These are phyloP conservation scores for Acronicta leporina DNA, from an alignment of 2,888 invertebrate genomes.

Conservation along the genomic window DNA sequence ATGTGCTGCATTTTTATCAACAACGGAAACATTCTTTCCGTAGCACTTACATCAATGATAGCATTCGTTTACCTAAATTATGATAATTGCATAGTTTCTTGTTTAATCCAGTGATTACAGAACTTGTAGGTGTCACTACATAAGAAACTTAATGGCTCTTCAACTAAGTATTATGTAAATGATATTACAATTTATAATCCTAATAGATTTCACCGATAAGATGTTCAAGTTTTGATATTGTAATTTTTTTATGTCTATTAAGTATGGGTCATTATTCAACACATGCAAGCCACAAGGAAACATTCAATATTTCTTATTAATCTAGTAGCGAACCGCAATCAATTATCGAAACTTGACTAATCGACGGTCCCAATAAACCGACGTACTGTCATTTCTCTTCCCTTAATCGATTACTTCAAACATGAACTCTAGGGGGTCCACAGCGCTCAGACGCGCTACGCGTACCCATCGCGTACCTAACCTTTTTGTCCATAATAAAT, in stretches of 20 bases:
- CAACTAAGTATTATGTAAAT: constrained; percentile 57
- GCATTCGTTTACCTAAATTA: constrained; percentile 51
- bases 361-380: constrained; percentile 81
- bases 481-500: constrained; percentile 79
- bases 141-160: constrained; percentile 48
- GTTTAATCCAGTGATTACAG: constrained; percentile 48
- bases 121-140: constrained; percentile 49
- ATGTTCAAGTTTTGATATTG: constrained; percentile 54
- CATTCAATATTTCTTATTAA: constrained; percentile 80
- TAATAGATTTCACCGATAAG: constrained; percentile 50
- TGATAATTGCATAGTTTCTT: constrained; percentile 47
- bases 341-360: constrained; percentile 87
- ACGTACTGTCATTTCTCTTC: constrained; percentile 88
- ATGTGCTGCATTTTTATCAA: constrained; percentile 46
- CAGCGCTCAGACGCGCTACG: constrained; percentile 70
- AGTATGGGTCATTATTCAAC: constrained; percentile 68
- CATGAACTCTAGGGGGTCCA: constrained; percentile 85
- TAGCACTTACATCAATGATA: constrained; percentile 34
- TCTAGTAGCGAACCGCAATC: constrained; percentile 84
- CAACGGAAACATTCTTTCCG: constrained; percentile 39
- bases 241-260: constrained; percentile 55
- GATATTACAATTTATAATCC: constrained; percentile 52
- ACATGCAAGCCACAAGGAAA: constrained; percentile 67
- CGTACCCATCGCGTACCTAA: constrained; percentile 62
- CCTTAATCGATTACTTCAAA: constrained; percentile 87